Percentiles rank a stretch among this genome's conserved stretches.
phyloP scores from a whole-genome alignment of 2,888 invertebrate genomes.

The Drosophila crucigera region DNA sequence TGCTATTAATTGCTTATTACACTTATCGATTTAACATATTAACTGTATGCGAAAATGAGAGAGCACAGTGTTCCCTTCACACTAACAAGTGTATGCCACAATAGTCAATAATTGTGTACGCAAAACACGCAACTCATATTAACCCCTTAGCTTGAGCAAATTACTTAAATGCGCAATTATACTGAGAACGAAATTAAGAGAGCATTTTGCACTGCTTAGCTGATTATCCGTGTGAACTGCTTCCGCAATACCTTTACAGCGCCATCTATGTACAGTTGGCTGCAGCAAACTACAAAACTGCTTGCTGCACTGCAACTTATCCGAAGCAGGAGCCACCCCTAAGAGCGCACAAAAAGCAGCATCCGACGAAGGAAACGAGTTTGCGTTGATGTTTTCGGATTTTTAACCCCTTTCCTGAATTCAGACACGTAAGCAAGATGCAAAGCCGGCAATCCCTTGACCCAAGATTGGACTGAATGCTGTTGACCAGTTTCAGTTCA shows the following conservation, averaged over 20 bases:
- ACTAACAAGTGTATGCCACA: neutral
- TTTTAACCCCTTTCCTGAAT: slow-evolving; percentile 51
- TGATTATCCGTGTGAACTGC: slow-evolving; percentile 46
- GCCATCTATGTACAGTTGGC: slow-evolving; percentile 40
- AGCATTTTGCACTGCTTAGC: slow-evolving; percentile 45
- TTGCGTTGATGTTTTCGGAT: slow-evolving; percentile 23
- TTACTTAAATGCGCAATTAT: neutral
- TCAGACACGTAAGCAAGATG: slow-evolving; percentile 23
- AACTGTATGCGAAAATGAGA: neutral
- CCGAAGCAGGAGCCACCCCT: slow-evolving; percentile 47
- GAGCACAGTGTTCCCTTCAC: neutral
- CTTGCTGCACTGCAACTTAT: slow-evolving; percentile 45
- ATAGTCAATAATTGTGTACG: slow-evolving; percentile 14
- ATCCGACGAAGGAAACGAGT: slow-evolving; percentile 44
- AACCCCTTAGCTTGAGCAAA: slow-evolving; percentile 16
- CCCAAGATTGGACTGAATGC: slow-evolving; percentile 43
- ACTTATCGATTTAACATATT: neutral
- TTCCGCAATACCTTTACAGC: neutral
- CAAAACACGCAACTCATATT: slow-evolving; percentile 5
- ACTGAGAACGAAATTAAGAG: slow-evolving; percentile 43
- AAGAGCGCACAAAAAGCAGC: slow-evolving; percentile 24
- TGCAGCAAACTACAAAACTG: slow-evolving; percentile 4
- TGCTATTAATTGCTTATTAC: neutral
- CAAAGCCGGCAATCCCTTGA: slow-evolving; percentile 35
- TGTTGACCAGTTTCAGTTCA: slow-evolving; percentile 55